Conservation (phyloP, 2,888 invertebrate species). For the Catocala sponsa region DNA sequence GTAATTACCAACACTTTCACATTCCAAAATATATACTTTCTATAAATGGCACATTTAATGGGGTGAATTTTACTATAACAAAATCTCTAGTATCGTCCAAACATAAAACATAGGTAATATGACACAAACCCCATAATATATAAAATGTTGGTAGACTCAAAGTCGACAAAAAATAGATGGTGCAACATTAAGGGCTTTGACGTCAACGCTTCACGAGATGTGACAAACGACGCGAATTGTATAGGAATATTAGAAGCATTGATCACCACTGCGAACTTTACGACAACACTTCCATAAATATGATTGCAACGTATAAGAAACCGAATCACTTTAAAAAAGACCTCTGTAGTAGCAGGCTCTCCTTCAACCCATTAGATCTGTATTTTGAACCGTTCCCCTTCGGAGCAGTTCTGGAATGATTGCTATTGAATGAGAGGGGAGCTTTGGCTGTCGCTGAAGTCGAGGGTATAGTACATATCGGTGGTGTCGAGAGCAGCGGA, state of each 20-base stretch:
- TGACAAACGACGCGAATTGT: not conserved
- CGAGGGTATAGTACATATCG: slow-evolving; percentile 93
- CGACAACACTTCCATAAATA: not conserved
- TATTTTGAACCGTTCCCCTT: slow-evolving; percentile 84
- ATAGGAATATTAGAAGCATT: too few relatives aligned
- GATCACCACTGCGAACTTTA: not conserved
- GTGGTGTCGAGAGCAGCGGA: slow-evolving; percentile 89
- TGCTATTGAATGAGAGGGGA: slow-evolving; percentile 92
- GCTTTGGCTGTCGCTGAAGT: slow-evolving; percentile 93
- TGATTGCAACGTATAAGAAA: not conserved
- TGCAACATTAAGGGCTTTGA: too few relatives aligned
- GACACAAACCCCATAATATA: not conserved
- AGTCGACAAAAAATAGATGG: not conserved
- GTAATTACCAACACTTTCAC: slow-evolving; percentile 50
- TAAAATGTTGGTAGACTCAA: not conserved
- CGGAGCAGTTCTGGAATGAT: slow-evolving; percentile 82
- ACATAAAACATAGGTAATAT: not conserved
- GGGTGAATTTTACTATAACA: slow-evolving; percentile 30
- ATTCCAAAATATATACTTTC: slow-evolving; percentile 51
- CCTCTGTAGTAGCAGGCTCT: not conserved
- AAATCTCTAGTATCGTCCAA: not conserved
- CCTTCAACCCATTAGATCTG: slow-evolving; percentile 65
- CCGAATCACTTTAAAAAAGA: not conserved
- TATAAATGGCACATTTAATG: slow-evolving; percentile 49
- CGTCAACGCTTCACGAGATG: too few relatives aligned